These are phyloP conservation scores for Castor canadensis DNA, from an alignment of 2,113 vertebrate genomes.

Conservation along the genomic window DNA sequence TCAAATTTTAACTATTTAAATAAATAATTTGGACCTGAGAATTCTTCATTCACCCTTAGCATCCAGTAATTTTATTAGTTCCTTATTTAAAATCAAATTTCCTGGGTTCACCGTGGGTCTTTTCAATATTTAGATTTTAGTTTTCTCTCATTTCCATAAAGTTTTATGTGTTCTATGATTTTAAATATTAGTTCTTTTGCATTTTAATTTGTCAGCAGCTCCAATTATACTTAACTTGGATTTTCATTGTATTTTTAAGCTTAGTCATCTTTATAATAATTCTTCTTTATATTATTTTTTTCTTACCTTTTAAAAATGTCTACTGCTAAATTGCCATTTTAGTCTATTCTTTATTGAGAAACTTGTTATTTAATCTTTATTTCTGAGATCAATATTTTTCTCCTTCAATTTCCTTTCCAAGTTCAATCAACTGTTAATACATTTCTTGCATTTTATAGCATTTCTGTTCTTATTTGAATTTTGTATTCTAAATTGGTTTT, in stretches of 20 bases:
- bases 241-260: conserved; percentile 29
- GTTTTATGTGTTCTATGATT: not conserved
- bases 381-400: not conserved
- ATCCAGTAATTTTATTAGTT: not conserved
- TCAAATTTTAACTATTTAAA: too few species aligned
- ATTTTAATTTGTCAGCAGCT: not conserved
- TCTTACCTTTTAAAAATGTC: not conserved
- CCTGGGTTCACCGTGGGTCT: not conserved
- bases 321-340: too few species aligned
- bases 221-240: conserved; percentile 44
- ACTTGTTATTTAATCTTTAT: not conserved
- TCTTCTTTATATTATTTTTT: not conserved
- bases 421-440: not conserved
- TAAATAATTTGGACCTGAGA: not conserved
- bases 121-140: not conserved
- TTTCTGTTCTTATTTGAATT: not conserved
- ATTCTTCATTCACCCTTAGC: not conserved
- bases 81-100: not conserved
- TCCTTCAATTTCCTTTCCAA: not conserved
- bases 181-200: not conserved
- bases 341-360: not conserved
- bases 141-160: not conserved
- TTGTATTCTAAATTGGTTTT: not conserved
- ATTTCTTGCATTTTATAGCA: not conserved
- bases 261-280: not conserved